Evolutionary conservation across 2,888 invertebrate species (phyloP), one percentile per base, ranked within the genome.

Genomic region (Nezara viridula): DNA sequence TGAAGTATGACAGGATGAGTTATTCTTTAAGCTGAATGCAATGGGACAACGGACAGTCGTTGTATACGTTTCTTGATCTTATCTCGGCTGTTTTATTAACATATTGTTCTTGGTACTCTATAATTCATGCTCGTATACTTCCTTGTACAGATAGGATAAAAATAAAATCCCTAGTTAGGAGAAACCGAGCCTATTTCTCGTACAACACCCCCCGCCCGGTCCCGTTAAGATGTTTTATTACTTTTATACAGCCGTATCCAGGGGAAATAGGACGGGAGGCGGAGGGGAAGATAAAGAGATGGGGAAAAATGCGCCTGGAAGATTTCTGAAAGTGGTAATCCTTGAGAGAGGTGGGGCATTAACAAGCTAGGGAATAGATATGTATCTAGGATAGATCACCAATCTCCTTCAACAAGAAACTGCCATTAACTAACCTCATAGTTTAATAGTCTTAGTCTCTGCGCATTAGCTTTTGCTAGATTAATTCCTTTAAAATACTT

Each of bases 381-480:
- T 77, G 77, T 77, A 77, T 77, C 77, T 77, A 77, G 77, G 77
- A 77, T 77, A 77, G 77, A 77, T 77, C 77, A 77, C 77, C 77
- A 77, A 77, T 77, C 77, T 77, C 24, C 40, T 21, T 44, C 40
- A 24, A 77, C 77, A 77, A 77, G 77, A 77, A 77, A 77, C 77
- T 77, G 77, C 77, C 24, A 77, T 77, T 77, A 77, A 77, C 40
- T 77, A 24, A 14, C 40, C 77, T 77, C 37, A 40, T 77, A 77
- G 77, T 40, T 77, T 40, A 77, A 77, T 24, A 77, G 77, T 44
- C 14, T 77, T 40, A 9, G 40, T 40, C 27, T 40, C 3, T 24
- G 9, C 21, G 27, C 77, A 77, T 77, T 77, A 77, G 40, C 77
- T 16, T 24, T 60, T 32, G 27, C 27, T 32, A 60, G 60, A 60